These are phyloP conservation scores for Polymixis lichenea DNA, from an alignment of 2,888 invertebrate genomes.

Conservation along the genomic window DNA sequence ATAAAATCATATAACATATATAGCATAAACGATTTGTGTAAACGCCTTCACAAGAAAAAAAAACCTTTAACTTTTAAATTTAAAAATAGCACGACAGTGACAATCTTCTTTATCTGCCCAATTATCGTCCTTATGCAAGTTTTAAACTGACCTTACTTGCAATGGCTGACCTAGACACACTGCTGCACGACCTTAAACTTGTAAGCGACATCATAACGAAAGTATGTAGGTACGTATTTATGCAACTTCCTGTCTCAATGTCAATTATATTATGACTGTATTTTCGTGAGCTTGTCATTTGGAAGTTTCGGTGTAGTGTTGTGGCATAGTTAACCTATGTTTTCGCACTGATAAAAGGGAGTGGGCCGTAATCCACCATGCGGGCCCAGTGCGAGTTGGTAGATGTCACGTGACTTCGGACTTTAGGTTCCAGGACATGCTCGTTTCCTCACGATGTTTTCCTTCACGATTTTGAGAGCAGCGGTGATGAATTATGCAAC, in stretches of 20 bases:
- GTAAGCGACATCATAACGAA: constrained; percentile 34
- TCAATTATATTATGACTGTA: background rate
- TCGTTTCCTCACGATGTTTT: too few relatives aligned
- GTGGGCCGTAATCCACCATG: too few relatives aligned
- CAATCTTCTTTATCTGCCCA: background rate
- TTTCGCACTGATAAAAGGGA: too few relatives aligned
- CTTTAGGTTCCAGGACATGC: too few relatives aligned
- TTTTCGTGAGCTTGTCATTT: background rate
- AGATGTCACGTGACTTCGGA: too few relatives aligned
- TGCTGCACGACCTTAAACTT: constrained; percentile 47
- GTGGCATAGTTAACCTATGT: too few relatives aligned
- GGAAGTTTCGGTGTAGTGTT: background rate
- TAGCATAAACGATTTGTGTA: background rate
- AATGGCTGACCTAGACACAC: constrained; percentile 43
- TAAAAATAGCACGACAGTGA: background rate
- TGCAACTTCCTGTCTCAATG: constrained; percentile 19
- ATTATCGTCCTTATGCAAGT: background rate
- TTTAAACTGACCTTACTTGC: constrained; percentile 13
- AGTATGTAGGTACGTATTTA: constrained; percentile 21
- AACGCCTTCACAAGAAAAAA: background rate
- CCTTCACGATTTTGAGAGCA: too few relatives aligned
- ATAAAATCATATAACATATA: too few relatives aligned
- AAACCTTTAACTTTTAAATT: too few relatives aligned
- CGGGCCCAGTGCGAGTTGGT: too few relatives aligned
- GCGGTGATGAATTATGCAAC: too few relatives aligned